Percentiles rank a stretch among this genome's conserved stretches.
Evolutionary conservation across 1,140 invertebrate species (phyloP).

Genomic region (Macrostomum lignano): DNA sequence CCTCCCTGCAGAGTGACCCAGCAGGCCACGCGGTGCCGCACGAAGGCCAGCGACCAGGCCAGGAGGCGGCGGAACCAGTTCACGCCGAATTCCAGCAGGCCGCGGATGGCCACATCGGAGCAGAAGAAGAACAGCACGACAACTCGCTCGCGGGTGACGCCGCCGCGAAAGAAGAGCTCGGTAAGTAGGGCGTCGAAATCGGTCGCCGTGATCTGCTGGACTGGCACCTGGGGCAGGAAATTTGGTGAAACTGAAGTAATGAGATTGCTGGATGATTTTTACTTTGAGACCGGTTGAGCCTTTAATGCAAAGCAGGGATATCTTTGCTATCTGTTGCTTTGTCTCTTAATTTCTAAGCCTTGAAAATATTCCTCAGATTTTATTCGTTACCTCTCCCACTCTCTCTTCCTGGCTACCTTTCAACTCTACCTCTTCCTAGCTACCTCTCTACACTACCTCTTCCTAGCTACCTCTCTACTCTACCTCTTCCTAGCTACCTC

Average conservation of each 20-base stretch:
- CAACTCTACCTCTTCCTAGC: too few species aligned
- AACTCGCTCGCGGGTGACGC: conserved; percentile 20
- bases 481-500: too few species aligned
- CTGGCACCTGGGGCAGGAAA: conserved; percentile 10
- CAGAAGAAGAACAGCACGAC: conserved; percentile 28
- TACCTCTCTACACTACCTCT: too few species aligned
- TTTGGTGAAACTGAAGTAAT: conserved; percentile 1
- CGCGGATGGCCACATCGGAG: conserved; percentile 21
- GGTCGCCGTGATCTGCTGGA: conserved; percentile 8
- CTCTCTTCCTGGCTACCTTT: too few species aligned
- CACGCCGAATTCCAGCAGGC: conserved; percentile 9
- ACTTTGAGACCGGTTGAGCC: not conserved
- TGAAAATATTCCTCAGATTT: too few species aligned
- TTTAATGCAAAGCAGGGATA: not conserved
- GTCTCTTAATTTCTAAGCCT: too few species aligned
- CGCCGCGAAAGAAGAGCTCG: conserved; percentile 11
- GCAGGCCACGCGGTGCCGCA: conserved; percentile 13
- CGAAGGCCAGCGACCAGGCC: conserved; percentile 17
- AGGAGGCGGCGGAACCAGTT: conserved; percentile 13
- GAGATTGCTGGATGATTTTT: not conserved
- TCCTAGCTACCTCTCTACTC: too few species aligned
- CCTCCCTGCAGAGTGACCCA: conserved; percentile 19
- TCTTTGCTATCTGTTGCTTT: not conserved
- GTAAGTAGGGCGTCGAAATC: conserved; percentile 11
- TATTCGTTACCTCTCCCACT: too few species aligned